Percentiles rank a stretch among this genome's conserved stretches.
Evolutionary conservation across 2,113 vertebrate genomes (phyloP).

Genomic region (Myrmecobius fasciatus): DNA sequence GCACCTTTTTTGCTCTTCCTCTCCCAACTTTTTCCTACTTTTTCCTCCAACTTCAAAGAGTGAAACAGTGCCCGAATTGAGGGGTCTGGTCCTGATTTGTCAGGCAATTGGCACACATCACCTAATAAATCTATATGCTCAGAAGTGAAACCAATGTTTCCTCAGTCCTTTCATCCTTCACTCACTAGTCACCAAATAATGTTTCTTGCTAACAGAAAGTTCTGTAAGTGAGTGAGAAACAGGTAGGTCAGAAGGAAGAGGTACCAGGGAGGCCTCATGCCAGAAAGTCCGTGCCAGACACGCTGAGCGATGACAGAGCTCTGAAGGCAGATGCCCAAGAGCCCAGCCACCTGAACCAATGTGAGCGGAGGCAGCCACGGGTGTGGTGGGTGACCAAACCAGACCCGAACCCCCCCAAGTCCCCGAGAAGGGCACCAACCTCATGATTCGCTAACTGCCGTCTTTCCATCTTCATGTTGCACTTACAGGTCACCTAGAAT

Average conservation of each 20-base stretch:
- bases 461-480: constrained; percentile 93
- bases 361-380: not conserved
- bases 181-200: no score
- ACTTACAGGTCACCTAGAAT: constrained; percentile 93
- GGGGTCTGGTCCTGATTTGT: not conserved
- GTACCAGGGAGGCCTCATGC: not conserved
- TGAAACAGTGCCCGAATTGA: no score
- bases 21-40: not conserved
- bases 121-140: not conserved
- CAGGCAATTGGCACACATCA: not conserved
- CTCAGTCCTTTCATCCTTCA: not conserved
- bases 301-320: constrained; percentile 11
- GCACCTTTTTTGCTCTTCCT: no score
- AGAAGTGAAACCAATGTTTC: not conserved
- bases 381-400: not conserved
- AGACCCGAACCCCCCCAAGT: not conserved
- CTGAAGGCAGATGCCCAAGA: constrained; percentile 2
- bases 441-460: constrained; percentile 89
- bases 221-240: not conserved
- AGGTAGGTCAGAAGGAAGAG: constrained; percentile 24
- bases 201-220: not conserved
- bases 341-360: not conserved
- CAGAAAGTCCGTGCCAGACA: not conserved
- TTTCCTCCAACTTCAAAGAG: not conserved
- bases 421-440: constrained; percentile 82